These are phyloP conservation scores for Drosophila ustulata DNA, from an alignment of 2,888 invertebrate genomes.

Conservation along the genomic window DNA sequence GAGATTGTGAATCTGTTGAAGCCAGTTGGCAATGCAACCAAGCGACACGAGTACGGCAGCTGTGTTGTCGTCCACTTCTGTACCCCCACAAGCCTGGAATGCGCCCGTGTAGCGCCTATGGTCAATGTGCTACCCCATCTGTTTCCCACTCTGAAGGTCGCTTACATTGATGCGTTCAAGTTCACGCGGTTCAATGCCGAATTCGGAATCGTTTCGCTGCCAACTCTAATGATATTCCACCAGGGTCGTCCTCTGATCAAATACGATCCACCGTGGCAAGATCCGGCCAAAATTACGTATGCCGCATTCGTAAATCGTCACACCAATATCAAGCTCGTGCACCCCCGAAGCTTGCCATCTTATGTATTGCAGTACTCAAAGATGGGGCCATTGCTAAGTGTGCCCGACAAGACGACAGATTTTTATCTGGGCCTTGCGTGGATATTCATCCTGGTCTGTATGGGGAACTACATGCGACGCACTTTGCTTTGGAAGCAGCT, in stretches of 20 bases:
- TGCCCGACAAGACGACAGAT: conserved; percentile 91
- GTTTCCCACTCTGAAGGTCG: conserved; percentile 94
- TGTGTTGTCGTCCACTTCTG: conserved; percentile 95
- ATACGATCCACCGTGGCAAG: conserved; percentile 86
- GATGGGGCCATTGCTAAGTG: conserved; percentile 89
- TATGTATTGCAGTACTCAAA: conserved; percentile 84
- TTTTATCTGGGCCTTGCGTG: conserved; percentile 93
- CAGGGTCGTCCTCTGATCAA: conserved; percentile 89
- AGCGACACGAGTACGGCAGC: conserved; percentile 88
- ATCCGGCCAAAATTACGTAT: conserved; percentile 92
- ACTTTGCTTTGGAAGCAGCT: conserved; percentile 92
- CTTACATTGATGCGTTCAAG: conserved; percentile 95
- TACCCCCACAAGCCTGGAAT: conserved; percentile 95
- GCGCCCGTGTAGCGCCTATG: conserved; percentile 94
- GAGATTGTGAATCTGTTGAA: conserved; percentile 82
- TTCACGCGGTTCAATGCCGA: conserved; percentile 94
- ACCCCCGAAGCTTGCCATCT: conserved; percentile 62
- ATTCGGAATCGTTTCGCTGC: conserved; percentile 96
- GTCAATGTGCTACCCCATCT: conserved; percentile 95
- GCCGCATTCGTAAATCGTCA: conserved; percentile 91
- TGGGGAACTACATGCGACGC: conserved; percentile 90
- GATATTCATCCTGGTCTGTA: conserved; percentile 92
- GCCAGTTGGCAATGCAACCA: conserved; percentile 84
- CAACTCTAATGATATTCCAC: conserved; percentile 94
- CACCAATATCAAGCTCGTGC: conserved; percentile 88